Conservation (phyloP, 2,888 invertebrate species). For the Branchipolynoe longqiensis region DNA sequence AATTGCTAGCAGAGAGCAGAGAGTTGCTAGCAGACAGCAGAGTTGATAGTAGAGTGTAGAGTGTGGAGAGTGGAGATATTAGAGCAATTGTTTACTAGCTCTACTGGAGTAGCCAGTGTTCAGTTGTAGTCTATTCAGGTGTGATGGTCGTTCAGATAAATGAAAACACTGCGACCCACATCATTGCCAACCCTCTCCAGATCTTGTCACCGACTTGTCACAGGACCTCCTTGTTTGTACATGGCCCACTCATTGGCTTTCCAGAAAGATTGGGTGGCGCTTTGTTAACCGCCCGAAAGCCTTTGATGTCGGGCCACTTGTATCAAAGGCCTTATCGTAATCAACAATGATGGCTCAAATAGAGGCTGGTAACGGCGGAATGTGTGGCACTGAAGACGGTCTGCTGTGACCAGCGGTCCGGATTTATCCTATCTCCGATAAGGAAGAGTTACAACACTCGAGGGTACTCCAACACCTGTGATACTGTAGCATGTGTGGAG, state of each 20-base stretch:
- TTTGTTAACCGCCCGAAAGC: not conserved
- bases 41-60: no score
- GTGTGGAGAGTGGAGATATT: no score
- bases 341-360: slow-evolving; percentile 2
- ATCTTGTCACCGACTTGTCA: not conserved
- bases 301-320: slow-evolving; percentile 21
- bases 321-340: slow-evolving; percentile 44
- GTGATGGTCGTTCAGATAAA: no score
- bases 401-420: slow-evolving; percentile 6
- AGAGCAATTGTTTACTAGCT: no score
- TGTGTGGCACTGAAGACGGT: slow-evolving; percentile 15
- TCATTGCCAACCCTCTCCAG: no score
- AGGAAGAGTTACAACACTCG: slow-evolving; percentile 47
- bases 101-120: no score
- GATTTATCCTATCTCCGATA: slow-evolving; percentile 35
- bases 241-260: not conserved
- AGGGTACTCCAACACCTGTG: not conserved
- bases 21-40: no score
- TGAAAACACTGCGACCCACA: not conserved
- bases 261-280: not conserved
- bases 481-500: no score
- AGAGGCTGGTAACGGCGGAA: slow-evolving; percentile 1
- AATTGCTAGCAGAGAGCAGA: no score
- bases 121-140: no score
- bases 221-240: slow-evolving; percentile 37